Base-by-base conservation (phyloP, 1,140 invertebrate species). In the Zaprionus gabonicus region DNA sequence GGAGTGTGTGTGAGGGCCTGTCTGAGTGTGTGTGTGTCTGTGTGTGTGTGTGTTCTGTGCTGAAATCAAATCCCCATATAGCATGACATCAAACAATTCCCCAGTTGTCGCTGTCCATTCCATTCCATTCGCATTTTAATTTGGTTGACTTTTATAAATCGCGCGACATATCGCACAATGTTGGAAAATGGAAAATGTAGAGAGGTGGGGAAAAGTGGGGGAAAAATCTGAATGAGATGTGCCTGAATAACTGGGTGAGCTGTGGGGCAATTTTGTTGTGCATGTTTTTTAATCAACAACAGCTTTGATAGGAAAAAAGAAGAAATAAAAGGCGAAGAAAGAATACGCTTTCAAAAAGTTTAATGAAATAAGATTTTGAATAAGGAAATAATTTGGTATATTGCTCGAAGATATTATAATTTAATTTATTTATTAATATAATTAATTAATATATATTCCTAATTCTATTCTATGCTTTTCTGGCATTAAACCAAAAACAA, bases 81-180 rank as follows among this genome's bases (percentile, higher is more conserved):
- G 85, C 86, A 66, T 90, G 62, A 85, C 85, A 90, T 84, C 85
- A 85, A 88, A 84, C 81, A 84, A 72, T 85, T 69, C 76, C 65
- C 71, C 85, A 90, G 86, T 90, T 90, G 85, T 76, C 85, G 85
- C 85, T 90, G 85, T 90, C 85, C 86, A 59, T 90, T 82, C 69
- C 28, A 58, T 20, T 75, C 71, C 57, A 68, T 51, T 51, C 65
- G 60, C 79, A 85, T 91, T 46, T 78, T 77, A 80, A 90, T 86
- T 90, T 90, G 66, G 82, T 56, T 90, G 85, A 90, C 85, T 90
- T 90, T 90, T 90, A 90, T 91, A 90, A 90, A 90, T 90, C 85
- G 86, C 86, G 85, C 85, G 90, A 90, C 84, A 88, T 73, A 84
- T 84, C 81, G 74, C 81, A 85, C 84, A 85, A 81, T 86, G 82